These are phyloP conservation scores for Ictalurus furcatus DNA, from an alignment of 2,113 vertebrate genomes.

Conservation along the genomic window DNA sequence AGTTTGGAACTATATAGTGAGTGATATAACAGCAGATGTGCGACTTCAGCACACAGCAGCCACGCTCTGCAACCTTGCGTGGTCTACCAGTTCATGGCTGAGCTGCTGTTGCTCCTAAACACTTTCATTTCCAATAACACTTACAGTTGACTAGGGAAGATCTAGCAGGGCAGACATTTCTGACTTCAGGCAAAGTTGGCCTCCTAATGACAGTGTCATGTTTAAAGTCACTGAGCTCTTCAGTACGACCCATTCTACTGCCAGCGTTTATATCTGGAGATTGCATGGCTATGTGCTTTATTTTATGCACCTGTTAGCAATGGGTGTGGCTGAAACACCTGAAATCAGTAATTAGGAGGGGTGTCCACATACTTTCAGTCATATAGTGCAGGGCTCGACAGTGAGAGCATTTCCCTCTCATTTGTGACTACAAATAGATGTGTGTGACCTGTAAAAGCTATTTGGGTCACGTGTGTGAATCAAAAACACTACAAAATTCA, in stretches of 20 bases:
- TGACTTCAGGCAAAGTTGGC: background rate
- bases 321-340: background rate
- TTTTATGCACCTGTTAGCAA: background rate
- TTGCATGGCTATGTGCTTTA: no score
- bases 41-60: background rate
- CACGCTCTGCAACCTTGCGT: background rate
- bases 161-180: background rate
- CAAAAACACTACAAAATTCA: no score
- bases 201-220: background rate
- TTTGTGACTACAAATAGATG: no score
- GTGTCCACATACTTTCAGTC: background rate
- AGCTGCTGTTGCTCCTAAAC: background rate
- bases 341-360: background rate
- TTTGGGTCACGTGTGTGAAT: no score
- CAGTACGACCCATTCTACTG: background rate
- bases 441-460: no score
- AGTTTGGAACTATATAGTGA: background rate
- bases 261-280: background rate
- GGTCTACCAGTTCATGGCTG: background rate
- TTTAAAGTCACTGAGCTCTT: background rate
- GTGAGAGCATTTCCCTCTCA: no score
- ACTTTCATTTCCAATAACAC: background rate
- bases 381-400: no score
- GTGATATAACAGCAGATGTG: background rate
- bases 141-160: background rate